Conservation (phyloP, 2,113 vertebrate genomes). For the Danionella cerebrum region DNA sequence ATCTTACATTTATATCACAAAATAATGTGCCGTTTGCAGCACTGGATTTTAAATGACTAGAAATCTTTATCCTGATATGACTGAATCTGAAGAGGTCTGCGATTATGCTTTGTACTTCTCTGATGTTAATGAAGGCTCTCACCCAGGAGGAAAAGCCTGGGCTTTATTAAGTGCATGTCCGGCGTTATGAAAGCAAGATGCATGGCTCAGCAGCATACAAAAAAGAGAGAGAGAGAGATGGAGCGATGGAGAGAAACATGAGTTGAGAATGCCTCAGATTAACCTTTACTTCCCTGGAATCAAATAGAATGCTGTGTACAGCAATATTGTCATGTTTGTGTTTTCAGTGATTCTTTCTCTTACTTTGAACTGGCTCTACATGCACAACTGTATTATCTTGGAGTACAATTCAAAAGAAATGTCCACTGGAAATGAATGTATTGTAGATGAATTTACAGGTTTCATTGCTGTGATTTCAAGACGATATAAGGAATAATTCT, state of each 20-base stretch:
- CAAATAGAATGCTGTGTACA: conserved; percentile 50
- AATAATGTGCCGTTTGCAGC: no score
- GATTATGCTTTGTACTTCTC: conserved; percentile 1
- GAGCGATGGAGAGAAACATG: conserved; percentile 15
- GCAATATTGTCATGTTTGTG: conserved; percentile 36
- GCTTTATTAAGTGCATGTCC: conserved; percentile 51
- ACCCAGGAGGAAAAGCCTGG: conserved; percentile 14
- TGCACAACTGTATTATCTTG: conserved; percentile 14
- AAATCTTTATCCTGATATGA: neutral
- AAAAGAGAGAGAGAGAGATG: neutral
- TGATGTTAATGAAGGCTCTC: neutral
- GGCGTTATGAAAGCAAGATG: conserved; percentile 46
- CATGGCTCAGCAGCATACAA: conserved; percentile 25
- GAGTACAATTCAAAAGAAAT: no score
- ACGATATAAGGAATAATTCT: no score
- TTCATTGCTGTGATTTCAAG: no score
- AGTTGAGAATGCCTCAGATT: conserved; percentile 45
- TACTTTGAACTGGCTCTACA: conserved; percentile 21
- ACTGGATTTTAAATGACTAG: no score
- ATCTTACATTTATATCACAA: no score
- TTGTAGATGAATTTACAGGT: no score
- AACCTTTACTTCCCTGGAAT: conserved; percentile 45
- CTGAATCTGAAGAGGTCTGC: neutral
- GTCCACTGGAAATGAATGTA: no score
- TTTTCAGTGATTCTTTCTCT: conserved; percentile 4